Conservation (phyloP, 2,888 invertebrate species). For the Phyllotreta cruciferae region DNA sequence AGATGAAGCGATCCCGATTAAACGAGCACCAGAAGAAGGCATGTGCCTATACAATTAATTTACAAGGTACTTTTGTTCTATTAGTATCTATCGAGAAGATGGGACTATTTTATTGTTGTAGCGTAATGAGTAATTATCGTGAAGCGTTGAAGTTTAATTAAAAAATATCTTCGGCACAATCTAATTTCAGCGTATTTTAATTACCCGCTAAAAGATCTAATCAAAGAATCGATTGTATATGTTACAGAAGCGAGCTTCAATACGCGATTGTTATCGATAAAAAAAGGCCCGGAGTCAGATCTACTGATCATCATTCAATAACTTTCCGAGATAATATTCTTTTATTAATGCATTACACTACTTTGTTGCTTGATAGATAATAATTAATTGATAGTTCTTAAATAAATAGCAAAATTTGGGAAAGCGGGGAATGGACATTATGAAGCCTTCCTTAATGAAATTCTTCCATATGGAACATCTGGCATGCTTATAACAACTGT, state of each 20-base stretch:
- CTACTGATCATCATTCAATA: slow-evolving; percentile 25
- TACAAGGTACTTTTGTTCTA: too few relatives aligned
- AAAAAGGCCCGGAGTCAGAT: slow-evolving; percentile 20
- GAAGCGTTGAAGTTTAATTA: background rate
- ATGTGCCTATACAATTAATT: background rate
- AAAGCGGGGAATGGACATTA: too few relatives aligned
- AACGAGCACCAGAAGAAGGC: slow-evolving; percentile 2
- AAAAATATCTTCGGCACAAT: slow-evolving; percentile 11
- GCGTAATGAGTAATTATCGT: too few relatives aligned
- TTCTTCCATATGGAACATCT: too few relatives aligned
- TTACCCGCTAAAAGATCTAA: slow-evolving; percentile 23
- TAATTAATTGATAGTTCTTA: too few relatives aligned
- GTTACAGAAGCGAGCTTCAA: slow-evolving; percentile 21
- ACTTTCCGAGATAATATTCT: slow-evolving; percentile 16
- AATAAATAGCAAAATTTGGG: too few relatives aligned
- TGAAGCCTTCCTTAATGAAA: too few relatives aligned
- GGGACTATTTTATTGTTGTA: too few relatives aligned
- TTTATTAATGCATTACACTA: slow-evolving; percentile 2
- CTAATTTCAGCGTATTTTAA: slow-evolving; percentile 22
- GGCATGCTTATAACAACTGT: too few relatives aligned
- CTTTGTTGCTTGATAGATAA: too few relatives aligned
- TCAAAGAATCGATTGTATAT: slow-evolving; percentile 15
- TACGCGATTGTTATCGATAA: slow-evolving; percentile 23
- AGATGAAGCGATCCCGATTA: slow-evolving; percentile 14
- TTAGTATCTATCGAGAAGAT: too few relatives aligned